Conservation (phyloP, 2,888 invertebrate genomes). For the Hetaerina titia region DNA sequence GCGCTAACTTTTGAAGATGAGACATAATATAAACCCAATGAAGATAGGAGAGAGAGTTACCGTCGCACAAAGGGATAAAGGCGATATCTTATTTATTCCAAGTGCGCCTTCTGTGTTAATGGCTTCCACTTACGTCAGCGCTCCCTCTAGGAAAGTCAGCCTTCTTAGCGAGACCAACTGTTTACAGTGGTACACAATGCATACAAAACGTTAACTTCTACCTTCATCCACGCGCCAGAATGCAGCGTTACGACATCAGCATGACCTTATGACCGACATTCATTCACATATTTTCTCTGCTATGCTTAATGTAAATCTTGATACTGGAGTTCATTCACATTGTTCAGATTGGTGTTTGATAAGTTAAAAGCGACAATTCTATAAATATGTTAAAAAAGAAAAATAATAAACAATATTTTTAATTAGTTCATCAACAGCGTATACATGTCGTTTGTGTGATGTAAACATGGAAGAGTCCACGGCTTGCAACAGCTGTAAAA, state of each 20-base stretch:
- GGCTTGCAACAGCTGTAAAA: too few species aligned
- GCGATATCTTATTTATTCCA: background rate
- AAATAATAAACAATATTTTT: too few species aligned
- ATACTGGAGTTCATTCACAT: background rate
- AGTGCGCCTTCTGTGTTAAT: background rate
- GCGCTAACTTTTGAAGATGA: background rate
- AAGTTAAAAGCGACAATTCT: too few species aligned
- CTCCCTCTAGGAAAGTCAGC: background rate
- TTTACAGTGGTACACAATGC: background rate
- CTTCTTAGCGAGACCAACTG: background rate
- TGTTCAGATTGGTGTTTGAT: background rate
- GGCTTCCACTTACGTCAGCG: conserved; percentile 28
- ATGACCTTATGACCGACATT: conserved; percentile 35
- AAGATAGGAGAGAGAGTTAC: background rate
- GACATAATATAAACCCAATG: background rate
- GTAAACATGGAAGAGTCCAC: too few species aligned
- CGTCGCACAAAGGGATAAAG: background rate
- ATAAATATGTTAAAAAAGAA: too few species aligned
- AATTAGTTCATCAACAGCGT: too few species aligned
- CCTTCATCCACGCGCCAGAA: conserved; percentile 26
- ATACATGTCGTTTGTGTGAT: too few species aligned
- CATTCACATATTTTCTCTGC: background rate
- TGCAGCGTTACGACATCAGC: conserved; percentile 21
- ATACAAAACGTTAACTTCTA: background rate
- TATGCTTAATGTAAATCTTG: background rate